Evolutionary conservation across 2,797 vertebrate genomes (phyloP).

Genomic region (Scarus forsteni): DNA sequence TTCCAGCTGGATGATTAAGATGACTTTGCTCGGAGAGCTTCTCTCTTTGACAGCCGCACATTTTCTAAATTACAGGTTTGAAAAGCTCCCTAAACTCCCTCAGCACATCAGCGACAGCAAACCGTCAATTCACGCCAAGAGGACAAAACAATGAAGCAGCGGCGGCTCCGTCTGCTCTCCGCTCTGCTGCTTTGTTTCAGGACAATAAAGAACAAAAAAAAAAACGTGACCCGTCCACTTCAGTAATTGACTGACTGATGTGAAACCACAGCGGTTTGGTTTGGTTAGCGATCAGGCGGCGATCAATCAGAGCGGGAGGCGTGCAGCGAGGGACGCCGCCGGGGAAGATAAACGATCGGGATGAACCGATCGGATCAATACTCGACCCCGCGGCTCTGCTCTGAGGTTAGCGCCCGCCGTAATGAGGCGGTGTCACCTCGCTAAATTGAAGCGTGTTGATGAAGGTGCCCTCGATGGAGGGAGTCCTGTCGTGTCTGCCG

Average conservation of each 20-base stretch:
- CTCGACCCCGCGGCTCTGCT: constrained; percentile 31
- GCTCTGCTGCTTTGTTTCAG: background rate
- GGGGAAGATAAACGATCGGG: constrained; percentile 42
- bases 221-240: constrained; percentile 33
- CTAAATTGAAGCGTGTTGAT: constrained; percentile 30
- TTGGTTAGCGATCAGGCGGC: constrained; percentile 43
- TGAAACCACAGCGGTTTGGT: constrained; percentile 21
- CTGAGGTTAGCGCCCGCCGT: background rate
- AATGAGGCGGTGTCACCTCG: constrained; percentile 34
- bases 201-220: background rate
- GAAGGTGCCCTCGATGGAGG: constrained; percentile 44
- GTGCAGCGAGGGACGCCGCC: background rate
- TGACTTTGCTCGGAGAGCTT: background rate
- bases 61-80: constrained; percentile 34
- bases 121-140: background rate
- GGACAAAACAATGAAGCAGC: background rate
- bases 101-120: constrained; percentile 12
- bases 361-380: constrained; percentile 53
- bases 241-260: constrained; percentile 51
- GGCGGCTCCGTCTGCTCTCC: background rate
- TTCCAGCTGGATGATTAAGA: background rate
- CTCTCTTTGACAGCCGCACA: constrained; percentile 1
- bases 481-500: background rate
- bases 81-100: constrained; percentile 22
- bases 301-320: constrained; percentile 34